Base-by-base conservation (phyloP, 2,113 vertebrate species). In the Anthoscopus minutus region DNA sequence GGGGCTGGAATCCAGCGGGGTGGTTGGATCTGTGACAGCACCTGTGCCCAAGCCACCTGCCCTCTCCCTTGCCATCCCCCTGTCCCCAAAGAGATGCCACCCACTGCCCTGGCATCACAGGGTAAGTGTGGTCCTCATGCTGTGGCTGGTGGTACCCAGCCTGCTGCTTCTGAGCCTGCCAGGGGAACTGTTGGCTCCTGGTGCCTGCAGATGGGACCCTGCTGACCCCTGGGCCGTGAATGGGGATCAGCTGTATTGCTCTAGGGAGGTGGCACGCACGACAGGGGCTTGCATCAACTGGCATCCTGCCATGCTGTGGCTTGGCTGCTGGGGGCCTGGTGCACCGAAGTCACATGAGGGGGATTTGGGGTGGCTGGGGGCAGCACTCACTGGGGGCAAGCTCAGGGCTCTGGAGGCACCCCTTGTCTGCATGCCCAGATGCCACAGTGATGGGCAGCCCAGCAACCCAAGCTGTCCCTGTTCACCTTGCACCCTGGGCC, bases 271-370 rank as follows among this genome's bases (percentile, higher is more conserved):
- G 66, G 37, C 60, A 48, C 0, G 4, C 56, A 44, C 0, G 0
- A 24, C 1, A 3, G 6, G 24, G 50, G 31, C 40, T 90, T 14
- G 51, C 4, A 18, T 60, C 69, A 4, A 1, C 57, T 13, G 37
- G 47, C 56, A 53, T 47, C 42, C 60, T 81, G 60, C 47, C 2
- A 0, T 56, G 86, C 53, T 84, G 62, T 0, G 0, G 40, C 33
- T 69, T 3, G 3, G 64, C 67, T 76, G 54, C 30, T 13, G 2
- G 6, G 17, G 42, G 14, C 37, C 40, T 72, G 50, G 11, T 22
- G 33, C 67, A 40, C 15, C n/a, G 0, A 0, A 24, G n/a, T 54
- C 33, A 18, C 1, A 5, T 12, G 28, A 54, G 11, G 23, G 10
- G 33, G 37, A 25, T 58, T 7, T 15, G 1, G 3, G 47, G 47